Conservation (phyloP, 2,797 vertebrate species). For the Clamator glandarius region DNA sequence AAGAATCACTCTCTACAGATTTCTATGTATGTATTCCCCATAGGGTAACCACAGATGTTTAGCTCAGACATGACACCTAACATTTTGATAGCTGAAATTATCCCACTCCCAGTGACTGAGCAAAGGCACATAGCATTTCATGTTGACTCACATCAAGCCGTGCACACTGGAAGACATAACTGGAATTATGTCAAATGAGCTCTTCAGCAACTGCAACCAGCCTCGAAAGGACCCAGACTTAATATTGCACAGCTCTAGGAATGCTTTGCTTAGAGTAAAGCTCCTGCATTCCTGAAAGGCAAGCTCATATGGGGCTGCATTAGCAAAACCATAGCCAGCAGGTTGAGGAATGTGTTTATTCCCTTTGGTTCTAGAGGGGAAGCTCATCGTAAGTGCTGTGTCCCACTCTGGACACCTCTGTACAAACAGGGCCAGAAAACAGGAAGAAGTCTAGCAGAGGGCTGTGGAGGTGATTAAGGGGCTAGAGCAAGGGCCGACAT, state of each 20-base stretch:
- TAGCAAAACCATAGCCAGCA: neutral
- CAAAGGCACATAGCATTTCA: neutral
- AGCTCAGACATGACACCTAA: neutral
- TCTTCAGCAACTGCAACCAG: slow-evolving; percentile 14
- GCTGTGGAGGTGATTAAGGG: neutral
- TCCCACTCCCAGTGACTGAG: neutral
- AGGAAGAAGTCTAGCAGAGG: neutral
- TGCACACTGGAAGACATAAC: neutral
- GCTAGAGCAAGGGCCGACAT: neutral
- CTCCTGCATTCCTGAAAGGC: neutral
- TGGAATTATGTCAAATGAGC: neutral
- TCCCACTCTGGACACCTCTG: neutral
- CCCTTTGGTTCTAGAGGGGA: neutral
- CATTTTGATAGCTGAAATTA: neutral
- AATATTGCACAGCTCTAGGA: neutral
- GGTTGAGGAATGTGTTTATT: slow-evolving; percentile 28
- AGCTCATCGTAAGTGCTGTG: neutral
- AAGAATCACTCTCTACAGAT: slow-evolving; percentile 24
- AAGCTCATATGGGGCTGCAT: neutral
- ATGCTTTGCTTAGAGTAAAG: neutral
- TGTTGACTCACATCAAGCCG: neutral
- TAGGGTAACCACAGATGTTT: neutral
- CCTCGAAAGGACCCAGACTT: neutral
- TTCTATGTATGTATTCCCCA: neutral
- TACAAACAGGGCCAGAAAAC: neutral